Percentiles rank a stretch among this genome's conserved stretches.
These are phyloP conservation scores for Thamnaconus septentrionalis DNA, from an alignment of 2,113 vertebrate genomes.

Conservation along the genomic window DNA sequence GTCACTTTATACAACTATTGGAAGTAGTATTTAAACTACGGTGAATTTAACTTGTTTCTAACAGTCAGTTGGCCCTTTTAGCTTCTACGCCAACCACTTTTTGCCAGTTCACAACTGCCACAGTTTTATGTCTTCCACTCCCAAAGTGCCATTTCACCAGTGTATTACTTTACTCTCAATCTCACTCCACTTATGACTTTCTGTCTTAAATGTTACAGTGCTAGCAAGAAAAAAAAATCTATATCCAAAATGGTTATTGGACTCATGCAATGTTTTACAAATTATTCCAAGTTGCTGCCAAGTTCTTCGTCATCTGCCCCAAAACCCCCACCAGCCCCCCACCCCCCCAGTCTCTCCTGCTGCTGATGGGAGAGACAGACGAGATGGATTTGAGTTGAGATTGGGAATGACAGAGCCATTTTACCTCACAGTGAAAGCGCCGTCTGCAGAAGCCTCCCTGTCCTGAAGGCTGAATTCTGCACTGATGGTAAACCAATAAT, in stretches of 20 bases:
- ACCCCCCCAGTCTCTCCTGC: slow-evolving; percentile 25
- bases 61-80: slow-evolving; percentile 18
- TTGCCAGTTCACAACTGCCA: slow-evolving; percentile 21
- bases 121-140: slow-evolving; percentile 30
- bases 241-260: slow-evolving; percentile 28
- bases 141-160: slow-evolving; percentile 31
- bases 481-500: slow-evolving; percentile 18
- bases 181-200: slow-evolving; percentile 4
- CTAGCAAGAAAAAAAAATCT: slow-evolving; percentile 3
- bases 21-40: no score
- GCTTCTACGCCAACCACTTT: slow-evolving; percentile 23
- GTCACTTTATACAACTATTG: no score
- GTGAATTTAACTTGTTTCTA: no score
- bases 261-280: slow-evolving; percentile 38
- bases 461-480: slow-evolving; percentile 33
- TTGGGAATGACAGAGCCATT: slow-evolving; percentile 50
- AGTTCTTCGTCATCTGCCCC: slow-evolving; percentile 34
- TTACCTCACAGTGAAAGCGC: slow-evolving; percentile 40
- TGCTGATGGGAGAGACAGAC: slow-evolving; percentile 11
- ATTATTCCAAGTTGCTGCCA: slow-evolving; percentile 48
- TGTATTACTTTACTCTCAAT: slow-evolving; percentile 41
- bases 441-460: slow-evolving; percentile 34
- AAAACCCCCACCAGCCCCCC: slow-evolving; percentile 31
- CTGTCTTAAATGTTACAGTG: slow-evolving; percentile 15
- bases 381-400: slow-evolving; percentile 60